Evolutionary conservation across 37 sponge, comb jelly and placozoan genomes (phyloP).

Genomic region (Bolinopsis microptera): DNA sequence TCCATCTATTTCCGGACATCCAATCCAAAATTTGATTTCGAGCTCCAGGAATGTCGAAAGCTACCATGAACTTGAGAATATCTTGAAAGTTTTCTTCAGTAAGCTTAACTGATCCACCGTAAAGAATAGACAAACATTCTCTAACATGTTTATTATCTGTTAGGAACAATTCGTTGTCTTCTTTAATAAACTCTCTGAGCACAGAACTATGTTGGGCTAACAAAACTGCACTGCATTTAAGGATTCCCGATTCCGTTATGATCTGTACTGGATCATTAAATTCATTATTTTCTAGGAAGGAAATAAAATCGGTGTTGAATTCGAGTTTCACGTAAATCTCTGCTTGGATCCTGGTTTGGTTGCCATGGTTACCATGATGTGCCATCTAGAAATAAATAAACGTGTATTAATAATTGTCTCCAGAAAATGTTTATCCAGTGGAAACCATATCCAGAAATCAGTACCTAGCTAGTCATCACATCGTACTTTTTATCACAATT

Average conservation of each 20-base stretch:
- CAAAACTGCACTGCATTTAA: constrained; percentile 12
- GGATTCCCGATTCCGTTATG: neutral
- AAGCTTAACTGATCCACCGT: neutral
- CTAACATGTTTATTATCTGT: constrained; percentile 15
- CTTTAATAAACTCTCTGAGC: neutral
- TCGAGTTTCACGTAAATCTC: neutral
- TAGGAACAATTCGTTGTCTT: neutral
- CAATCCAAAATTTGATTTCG: neutral
- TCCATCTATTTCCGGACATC: neutral
- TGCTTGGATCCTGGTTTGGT: no score
- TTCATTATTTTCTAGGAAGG: neutral
- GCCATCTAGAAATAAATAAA: no score
- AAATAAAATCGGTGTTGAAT: neutral
- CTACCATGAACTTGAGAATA: constrained; percentile 27
- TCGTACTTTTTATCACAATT: no score
- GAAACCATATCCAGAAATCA: no score
- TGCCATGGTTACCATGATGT: no score
- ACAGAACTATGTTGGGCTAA: constrained; percentile 15
- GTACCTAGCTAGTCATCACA: no score
- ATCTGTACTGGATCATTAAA: neutral
- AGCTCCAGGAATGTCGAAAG: constrained; percentile 1
- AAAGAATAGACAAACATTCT: constrained; percentile 15
- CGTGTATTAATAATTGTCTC: no score
- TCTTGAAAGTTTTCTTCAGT: constrained; percentile 33
- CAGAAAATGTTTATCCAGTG: no score